phyloP scores from a whole-genome alignment of 2,797 vertebrate genomes.

The Loris lydekkerianus region DNA sequence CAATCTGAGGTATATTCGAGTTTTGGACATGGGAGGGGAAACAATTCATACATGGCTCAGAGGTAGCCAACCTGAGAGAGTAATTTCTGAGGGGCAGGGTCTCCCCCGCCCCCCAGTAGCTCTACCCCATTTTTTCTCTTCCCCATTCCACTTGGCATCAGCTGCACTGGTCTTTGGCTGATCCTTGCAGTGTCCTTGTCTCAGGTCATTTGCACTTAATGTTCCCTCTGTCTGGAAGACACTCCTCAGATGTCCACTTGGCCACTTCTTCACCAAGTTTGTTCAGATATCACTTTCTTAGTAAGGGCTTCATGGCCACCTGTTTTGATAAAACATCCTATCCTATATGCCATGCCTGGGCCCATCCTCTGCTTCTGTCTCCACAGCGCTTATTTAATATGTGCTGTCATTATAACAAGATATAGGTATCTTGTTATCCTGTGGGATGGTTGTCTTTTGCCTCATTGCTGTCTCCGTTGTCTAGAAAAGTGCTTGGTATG shows the following conservation, averaged over 20 bases:
- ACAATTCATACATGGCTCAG: too few relatives aligned
- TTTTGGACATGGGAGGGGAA: not conserved
- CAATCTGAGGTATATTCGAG: not conserved
- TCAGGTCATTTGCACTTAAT: accelerated
- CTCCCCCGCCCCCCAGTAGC: accelerated
- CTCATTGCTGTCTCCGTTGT: not conserved
- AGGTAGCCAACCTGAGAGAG: too few relatives aligned
- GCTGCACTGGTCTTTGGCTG: not conserved
- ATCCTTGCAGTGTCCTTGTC: not conserved
- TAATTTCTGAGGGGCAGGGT: not conserved
- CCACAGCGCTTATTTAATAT: too few relatives aligned
- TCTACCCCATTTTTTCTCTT: not conserved
- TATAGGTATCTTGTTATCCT: not conserved
- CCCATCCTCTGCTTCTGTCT: not conserved
- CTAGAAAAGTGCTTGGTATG: too few relatives aligned
- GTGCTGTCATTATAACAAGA: too few relatives aligned
- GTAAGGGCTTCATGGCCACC: not conserved
- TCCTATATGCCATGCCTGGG: accelerated
- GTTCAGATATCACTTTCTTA: not conserved
- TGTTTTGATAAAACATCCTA: accelerated
- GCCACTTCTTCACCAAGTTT: not conserved
- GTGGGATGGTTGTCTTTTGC: not conserved
- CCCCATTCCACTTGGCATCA: not conserved
- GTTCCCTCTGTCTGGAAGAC: not conserved
- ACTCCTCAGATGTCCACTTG: not conserved